Base-by-base conservation (phyloP, 2,888 invertebrate species). In the Pheosia gnoma region DNA sequence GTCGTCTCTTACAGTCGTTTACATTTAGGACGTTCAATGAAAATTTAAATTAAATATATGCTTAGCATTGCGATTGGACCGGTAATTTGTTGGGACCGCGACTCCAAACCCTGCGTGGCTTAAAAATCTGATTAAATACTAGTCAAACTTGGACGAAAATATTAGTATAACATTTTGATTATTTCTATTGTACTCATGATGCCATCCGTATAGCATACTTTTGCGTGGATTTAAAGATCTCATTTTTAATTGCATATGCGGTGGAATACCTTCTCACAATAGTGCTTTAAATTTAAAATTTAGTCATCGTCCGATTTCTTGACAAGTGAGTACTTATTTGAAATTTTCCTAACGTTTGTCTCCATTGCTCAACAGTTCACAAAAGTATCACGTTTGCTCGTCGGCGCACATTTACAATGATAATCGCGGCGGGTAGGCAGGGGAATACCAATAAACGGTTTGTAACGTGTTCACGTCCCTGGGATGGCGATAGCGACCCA, bases 401-500 rank as follows among this genome's bases (percentile, higher is more conserved):
- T 60, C 59, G 74, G 57, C 67, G 63, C 64, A 74, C 78, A 80
- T 82, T 81, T 77, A 72, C 78, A 77, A 80, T 81, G 81, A 74
- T 82, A 82, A 84, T 83, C 78, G 77, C 67, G 68, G 66, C 63
- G 64, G 69, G 58, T 74, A 60, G 70, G 73, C 72, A 71, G 66
- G 71, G 67, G 86, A 86, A 86, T 89, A 85, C 78, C 78, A 85
- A 88, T 85, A 74, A 74, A 73, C 74, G 69, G 77, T 88, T 84
- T 77, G 82, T 81, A 87, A 80, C 66, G 75, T 71, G 68, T 77
- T 71, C 88, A 87, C 88, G 89, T 88, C 79, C 72, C 65, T 61
- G 71, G 68, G 61, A 59, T 68, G 74, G 72, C 79, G 77, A 73
- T 68, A 65, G 77, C 64, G 58, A 38, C 63, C 61, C 66, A 51